Base-by-base conservation (phyloP, 2,113 vertebrate genomes). In the Coregonus clupeaformis region DNA sequence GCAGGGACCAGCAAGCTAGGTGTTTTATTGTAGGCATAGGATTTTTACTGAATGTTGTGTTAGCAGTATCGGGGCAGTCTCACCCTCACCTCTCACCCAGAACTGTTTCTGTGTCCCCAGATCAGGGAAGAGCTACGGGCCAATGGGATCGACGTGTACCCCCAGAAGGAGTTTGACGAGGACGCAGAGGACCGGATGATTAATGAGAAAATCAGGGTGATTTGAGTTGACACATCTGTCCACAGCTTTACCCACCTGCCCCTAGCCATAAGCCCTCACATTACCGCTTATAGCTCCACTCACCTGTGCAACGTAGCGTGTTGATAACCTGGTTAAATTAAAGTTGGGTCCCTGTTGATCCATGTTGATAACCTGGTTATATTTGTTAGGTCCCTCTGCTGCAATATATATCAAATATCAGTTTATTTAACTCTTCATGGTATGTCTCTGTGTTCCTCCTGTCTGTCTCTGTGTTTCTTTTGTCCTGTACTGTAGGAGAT, bases 151-250 rank as follows among this genome's bases (percentile, higher is more conserved):
- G 96, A 98, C 0, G 96, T 99, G 42, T 98, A 99, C 74, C 98
- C 98, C 13, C 97, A 99, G 91, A 98, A 98, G 81, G 96, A 98
- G 85, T 98, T 99, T 83, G 98, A 99, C 3, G 98, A 99, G 80
- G 97, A 98, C 25, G 89, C 95, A 0, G 97, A 99, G 84, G 98
- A 99, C 91, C 89, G 96, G 66, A 91, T 96, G 87, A 96, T 97
- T 80, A 99, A 98, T 0, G 97, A 99, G 83, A 98, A 98, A 85
- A 98, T 99, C 88, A 93, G 98, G 85, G 98, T 99, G 73, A 94
- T 95, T 36, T 32, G 20, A 32, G 9, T 32, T n/a, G 52, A 13
- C 30, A 11, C 47, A 68, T 6, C 2, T 20, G 6, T 20, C 24
- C 24, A 52, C 24, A 67, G 1, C 49, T 52, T 42, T 25, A 55